phyloP scores from a whole-genome alignment of 2,797 vertebrate genomes.

The Novumbra hubbsi region DNA sequence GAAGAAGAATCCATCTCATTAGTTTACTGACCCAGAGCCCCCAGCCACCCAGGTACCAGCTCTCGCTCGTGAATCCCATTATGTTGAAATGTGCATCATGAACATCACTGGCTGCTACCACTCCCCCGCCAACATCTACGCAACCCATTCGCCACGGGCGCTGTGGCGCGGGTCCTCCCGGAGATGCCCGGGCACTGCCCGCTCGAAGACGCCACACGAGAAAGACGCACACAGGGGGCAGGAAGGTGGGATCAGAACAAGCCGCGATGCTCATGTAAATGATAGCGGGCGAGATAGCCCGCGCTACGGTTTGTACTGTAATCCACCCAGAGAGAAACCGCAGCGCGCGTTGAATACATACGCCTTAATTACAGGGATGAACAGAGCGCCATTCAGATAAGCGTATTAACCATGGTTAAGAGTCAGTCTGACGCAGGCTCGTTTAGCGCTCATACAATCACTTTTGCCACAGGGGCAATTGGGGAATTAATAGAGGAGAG shows the following conservation, averaged over 20 bases:
- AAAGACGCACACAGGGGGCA: constrained; percentile 39
- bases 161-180: constrained; percentile 26
- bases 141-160: constrained; percentile 28
- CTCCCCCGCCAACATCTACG: constrained; percentile 10
- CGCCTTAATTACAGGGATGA: constrained; percentile 50
- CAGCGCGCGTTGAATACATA: constrained; percentile 32
- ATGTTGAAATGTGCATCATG: constrained; percentile 39
- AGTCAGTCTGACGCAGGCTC: constrained; percentile 56
- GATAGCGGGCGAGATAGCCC: constrained; percentile 43
- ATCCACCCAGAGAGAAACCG: constrained; percentile 45
- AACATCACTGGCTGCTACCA: constrained; percentile 7
- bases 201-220: neutral
- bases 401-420: constrained; percentile 49
- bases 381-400: constrained; percentile 51
- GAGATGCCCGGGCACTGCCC: constrained; percentile 21
- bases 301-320: neutral
- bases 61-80: constrained; percentile 47
- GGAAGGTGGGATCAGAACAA: constrained; percentile 46
- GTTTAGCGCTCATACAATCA: constrained; percentile 60
- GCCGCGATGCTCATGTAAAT: constrained; percentile 49
- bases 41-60: constrained; percentile 44
- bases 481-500: constrained; percentile 61
- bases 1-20: constrained; percentile 44
- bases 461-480: constrained; percentile 44
- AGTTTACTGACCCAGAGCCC: constrained; percentile 49